phyloP scores from a whole-genome alignment of 2,888 invertebrate genomes.

The Coleophora deauratella region DNA sequence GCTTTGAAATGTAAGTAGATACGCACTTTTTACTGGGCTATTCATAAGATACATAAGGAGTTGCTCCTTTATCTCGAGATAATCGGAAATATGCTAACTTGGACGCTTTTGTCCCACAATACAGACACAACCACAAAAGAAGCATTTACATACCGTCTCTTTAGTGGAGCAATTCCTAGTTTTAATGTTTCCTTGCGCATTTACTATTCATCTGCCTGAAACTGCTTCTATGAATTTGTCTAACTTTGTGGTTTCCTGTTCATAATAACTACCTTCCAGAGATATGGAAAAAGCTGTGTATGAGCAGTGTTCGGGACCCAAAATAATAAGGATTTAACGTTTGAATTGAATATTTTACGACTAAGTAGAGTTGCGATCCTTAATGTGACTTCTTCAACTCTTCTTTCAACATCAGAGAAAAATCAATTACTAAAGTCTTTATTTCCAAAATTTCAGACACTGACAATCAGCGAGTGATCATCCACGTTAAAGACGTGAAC shows the following conservation, averaged over 20 bases:
- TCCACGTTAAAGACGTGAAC: slow-evolving; percentile 96
- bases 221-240: background rate
- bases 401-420: no score
- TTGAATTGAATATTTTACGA: no score
- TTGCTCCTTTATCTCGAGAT: no score
- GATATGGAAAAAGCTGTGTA: no score
- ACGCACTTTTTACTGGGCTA: background rate
- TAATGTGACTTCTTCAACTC: no score
- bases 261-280: background rate
- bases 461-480: slow-evolving; percentile 95
- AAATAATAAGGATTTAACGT: no score
- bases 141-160: slow-evolving; percentile 23
- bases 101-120: slow-evolving; percentile 10
- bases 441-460: slow-evolving; percentile 79
- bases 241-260: background rate
- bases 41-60: background rate
- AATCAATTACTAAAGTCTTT: no score
- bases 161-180: background rate
- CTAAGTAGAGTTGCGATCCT: no score
- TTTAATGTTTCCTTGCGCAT: no score
- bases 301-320: no score
- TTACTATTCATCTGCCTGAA: background rate
- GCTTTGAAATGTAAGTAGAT: slow-evolving; percentile 66
- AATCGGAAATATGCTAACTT: no score
- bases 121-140: slow-evolving; percentile 22